phyloP scores from a whole-genome alignment of 1,140 invertebrate genomes.

The Acromyrmex charruanus region DNA sequence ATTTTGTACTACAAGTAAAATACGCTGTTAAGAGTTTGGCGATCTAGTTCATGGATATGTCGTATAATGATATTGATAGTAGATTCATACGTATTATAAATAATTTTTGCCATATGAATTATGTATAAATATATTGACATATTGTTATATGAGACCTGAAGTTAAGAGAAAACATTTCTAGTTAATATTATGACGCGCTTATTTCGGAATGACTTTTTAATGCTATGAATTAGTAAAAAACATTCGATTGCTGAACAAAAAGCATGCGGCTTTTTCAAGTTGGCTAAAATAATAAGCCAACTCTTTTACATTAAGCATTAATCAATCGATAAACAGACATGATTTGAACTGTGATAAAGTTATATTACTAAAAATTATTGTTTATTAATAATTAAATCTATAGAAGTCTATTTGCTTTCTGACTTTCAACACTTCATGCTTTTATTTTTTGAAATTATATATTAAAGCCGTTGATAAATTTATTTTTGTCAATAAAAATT shows the following conservation, averaged over 20 bases:
- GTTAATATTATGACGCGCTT: not conserved
- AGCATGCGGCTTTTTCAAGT: not conserved
- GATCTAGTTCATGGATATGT: not conserved
- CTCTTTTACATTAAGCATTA: not conserved
- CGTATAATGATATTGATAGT: not conserved
- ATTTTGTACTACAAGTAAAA: not conserved
- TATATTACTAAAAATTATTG: not conserved
- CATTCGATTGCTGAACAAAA: not conserved
- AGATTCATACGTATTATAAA: not conserved
- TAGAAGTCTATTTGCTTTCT: not conserved
- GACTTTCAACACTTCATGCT: not conserved
- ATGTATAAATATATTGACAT: not conserved
- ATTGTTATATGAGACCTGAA: not conserved
- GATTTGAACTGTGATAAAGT: not conserved
- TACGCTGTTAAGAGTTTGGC: not conserved
- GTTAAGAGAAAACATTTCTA: not conserved
- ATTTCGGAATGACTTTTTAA: not conserved
- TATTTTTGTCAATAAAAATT: constrained; percentile 21
- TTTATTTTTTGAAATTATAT: not conserved
- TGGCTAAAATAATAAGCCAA: not conserved
- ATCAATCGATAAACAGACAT: not conserved
- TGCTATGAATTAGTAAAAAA: not conserved
- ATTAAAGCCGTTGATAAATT: not conserved
- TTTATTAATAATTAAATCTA: constrained; percentile 1
- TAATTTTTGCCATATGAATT: not conserved